A percentile compares a stretch with the other conserved stretches of the same genome.
These are phyloP conservation scores for Eurypyga helias DNA, from an alignment of 2,113 vertebrate genomes.

Conservation along the genomic window DNA sequence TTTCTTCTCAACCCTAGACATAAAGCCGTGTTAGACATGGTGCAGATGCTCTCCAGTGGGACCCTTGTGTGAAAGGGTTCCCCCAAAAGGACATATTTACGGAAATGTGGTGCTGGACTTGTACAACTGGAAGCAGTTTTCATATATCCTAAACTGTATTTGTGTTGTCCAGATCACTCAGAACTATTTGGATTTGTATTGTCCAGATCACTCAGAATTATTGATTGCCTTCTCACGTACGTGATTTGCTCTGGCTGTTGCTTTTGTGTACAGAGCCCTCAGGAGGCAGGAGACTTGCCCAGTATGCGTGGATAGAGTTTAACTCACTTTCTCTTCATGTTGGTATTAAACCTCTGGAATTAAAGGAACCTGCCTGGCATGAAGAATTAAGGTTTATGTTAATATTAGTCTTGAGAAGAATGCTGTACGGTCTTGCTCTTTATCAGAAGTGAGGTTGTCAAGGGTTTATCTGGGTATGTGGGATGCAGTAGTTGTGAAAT, in stretches of 20 bases:
- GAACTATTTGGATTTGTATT: background rate
- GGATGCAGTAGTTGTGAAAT: background rate
- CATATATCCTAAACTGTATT: background rate
- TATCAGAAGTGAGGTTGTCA: background rate
- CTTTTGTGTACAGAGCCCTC: background rate
- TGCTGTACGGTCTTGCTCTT: background rate
- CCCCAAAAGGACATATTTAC: fast-evolving
- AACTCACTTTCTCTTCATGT: background rate
- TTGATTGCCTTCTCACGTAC: background rate
- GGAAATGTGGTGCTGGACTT: background rate
- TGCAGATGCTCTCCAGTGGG: background rate
- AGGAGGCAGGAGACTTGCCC: background rate
- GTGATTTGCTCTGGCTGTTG: background rate
- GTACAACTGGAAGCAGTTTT: background rate
- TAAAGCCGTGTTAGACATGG: background rate
- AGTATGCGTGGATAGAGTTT: background rate
- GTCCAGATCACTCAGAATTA: background rate
- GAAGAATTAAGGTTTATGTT: background rate
- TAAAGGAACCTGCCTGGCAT: background rate
- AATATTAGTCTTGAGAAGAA: background rate
- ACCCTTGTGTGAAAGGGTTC: background rate
- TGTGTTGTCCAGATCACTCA: background rate
- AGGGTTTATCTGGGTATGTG: background rate
- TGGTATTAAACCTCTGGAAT: background rate
- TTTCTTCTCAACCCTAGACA: background rate